phyloP scores from a whole-genome alignment of 2,888 invertebrate species.

The Nomada goodeniana region DNA sequence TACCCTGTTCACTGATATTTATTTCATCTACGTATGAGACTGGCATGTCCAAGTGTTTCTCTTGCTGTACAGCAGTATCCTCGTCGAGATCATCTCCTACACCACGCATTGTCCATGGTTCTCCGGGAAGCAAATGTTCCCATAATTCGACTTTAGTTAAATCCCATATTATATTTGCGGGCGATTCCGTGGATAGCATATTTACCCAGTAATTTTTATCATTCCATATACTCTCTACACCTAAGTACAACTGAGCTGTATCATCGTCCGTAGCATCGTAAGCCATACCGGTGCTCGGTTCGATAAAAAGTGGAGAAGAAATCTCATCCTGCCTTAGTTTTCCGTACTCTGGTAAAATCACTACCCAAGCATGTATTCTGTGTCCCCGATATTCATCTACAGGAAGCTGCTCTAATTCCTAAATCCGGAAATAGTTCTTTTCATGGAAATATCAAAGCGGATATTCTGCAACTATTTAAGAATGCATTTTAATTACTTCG shows the following conservation, averaged over 20 bases:
- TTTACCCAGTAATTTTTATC: constrained; percentile 93
- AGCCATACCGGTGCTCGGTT: constrained; percentile 90
- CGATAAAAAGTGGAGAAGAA: constrained; percentile 91
- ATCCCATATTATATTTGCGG: constrained; percentile 87
- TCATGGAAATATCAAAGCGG: not conserved
- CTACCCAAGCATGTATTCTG: constrained; percentile 94
- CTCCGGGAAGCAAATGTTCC: constrained; percentile 91
- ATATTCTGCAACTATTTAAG: not conserved
- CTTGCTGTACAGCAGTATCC: constrained; percentile 81
- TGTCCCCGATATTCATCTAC: constrained; percentile 88
- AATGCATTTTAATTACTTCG: constrained; percentile 20
- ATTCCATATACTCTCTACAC: constrained; percentile 94
- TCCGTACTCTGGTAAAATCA: constrained; percentile 87
- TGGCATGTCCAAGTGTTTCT: constrained; percentile 91
- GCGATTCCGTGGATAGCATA: constrained; percentile 86
- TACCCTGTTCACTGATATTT: constrained; percentile 83
- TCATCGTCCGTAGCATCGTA: constrained; percentile 75
- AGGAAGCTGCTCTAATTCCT: constrained; percentile 88
- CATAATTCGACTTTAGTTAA: constrained; percentile 87
- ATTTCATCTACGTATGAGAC: constrained; percentile 90
- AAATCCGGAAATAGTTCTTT: constrained; percentile 16
- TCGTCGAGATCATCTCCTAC: constrained; percentile 85
- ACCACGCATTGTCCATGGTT: constrained; percentile 86
- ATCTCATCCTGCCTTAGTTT: constrained; percentile 85
- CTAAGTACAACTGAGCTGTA: constrained; percentile 88